Evolutionary conservation across 1,140 invertebrate genomes (phyloP).

Genomic region (Catajapyx aquilonaris): DNA sequence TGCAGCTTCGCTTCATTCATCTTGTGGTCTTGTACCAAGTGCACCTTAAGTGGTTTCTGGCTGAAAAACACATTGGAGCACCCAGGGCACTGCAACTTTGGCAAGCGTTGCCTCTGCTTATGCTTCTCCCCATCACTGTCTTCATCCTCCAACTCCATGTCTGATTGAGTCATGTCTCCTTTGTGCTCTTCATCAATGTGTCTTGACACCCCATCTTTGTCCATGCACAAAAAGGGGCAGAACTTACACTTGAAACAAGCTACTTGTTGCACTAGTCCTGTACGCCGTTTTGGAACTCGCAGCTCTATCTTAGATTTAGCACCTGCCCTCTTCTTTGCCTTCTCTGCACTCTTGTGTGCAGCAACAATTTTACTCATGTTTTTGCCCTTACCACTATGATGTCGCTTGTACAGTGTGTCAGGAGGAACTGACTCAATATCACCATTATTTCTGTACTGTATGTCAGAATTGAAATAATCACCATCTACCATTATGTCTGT

Average conservation of each 20-base stretch:
- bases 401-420: too few species aligned
- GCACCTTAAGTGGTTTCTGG: constrained; percentile 20
- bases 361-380: too few species aligned
- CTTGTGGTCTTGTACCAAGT: constrained; percentile 11
- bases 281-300: too few species aligned
- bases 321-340: too few species aligned
- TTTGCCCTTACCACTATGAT: too few species aligned
- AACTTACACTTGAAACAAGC: constrained; percentile 18
- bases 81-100: constrained; percentile 18
- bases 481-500: too few species aligned
- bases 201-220: constrained; percentile 12
- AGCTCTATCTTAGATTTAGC: too few species aligned
- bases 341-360: too few species aligned
- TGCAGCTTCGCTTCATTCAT: constrained; percentile 3
- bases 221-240: constrained; percentile 15
- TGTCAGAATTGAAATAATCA: too few species aligned
- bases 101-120: not conserved
- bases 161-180: not conserved
- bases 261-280: constrained; percentile 15
- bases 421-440: too few species aligned
- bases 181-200: constrained; percentile 15
- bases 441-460: too few species aligned
- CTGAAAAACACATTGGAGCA: constrained; percentile 25
- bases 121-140: constrained; percentile 1
- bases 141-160: not conserved